Evolutionary conservation across 2,888 invertebrate species (phyloP), one percentile per base, ranked within the genome.

Genomic region (Hirtodrosophila alboralis): DNA sequence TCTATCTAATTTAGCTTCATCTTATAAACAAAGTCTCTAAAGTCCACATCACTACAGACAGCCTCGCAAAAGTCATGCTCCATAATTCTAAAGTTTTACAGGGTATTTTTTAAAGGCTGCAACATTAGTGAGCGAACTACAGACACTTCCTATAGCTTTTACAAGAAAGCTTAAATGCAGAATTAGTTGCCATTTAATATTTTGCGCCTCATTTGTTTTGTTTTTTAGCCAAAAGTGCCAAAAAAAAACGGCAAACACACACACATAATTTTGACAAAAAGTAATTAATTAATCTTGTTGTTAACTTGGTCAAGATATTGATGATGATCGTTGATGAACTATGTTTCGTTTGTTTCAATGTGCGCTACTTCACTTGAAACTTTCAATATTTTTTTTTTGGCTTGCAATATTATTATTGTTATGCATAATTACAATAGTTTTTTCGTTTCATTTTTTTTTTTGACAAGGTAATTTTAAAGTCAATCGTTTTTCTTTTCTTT

Each of bases 271-370:
- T 56, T 13, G 12, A 7, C 33, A 40, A 66, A 40, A 66, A 52
- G 56, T 48, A 63, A 79, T 79, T 71, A 78, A 85, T 73, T 73
- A 67, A 73, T 67, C 68, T 54, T 51, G 60, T 44, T 69, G 67
- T 67, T 73, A 37, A 54, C 43, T 51, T 67, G 51, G 38, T 47
- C 74, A 52, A 44, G 31, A 23, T 6, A 7, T 56, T 59, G 36
- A 33, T 37, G 33, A 34, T 26, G 43, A 34, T n/a, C n/a, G 38
- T 36, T 41, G 53, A 47, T 66, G 26, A 36, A 43, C 49, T 41
- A n/a, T n/a, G 36, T 26, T 8, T 21, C 13, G 48, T 12, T 37
- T 4, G 43, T 33, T 26, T 41, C 49, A 21, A 49, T 18, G 7
- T 13, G 43, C 43, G 69, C 69, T 73, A 73, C 74, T 73, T 73